These are phyloP conservation scores for Polydrusus tereticollis DNA, from an alignment of 2,888 invertebrate species.

Conservation along the genomic window DNA sequence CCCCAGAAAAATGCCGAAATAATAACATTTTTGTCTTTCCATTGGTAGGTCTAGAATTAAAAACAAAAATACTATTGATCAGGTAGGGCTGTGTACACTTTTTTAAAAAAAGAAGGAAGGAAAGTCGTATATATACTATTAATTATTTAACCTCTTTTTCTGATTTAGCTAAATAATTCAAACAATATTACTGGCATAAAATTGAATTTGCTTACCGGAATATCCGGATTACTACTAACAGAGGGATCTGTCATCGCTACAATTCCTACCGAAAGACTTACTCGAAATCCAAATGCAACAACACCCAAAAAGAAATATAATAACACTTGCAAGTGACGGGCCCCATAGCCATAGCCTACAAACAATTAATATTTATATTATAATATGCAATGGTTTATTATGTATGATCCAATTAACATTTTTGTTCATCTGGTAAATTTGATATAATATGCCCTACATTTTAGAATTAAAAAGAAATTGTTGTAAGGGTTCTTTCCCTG, in stretches of 20 bases:
- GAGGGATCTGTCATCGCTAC: slow-evolving; percentile 78
- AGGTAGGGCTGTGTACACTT: neutral
- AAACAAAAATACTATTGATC: neutral
- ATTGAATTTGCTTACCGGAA: slow-evolving; percentile 64
- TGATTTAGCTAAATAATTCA: too few species aligned
- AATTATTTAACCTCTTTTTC: too few species aligned
- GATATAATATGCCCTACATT: too few species aligned
- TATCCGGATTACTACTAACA: slow-evolving; percentile 61
- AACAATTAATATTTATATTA: slow-evolving; percentile 46
- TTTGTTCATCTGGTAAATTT: too few species aligned
- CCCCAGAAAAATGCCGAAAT: slow-evolving; percentile 87
- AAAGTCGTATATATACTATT: too few species aligned
- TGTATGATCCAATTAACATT: too few species aligned
- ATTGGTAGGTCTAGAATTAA: slow-evolving; percentile 61
- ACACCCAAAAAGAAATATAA: slow-evolving; percentile 73
- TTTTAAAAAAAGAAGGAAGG: too few species aligned
- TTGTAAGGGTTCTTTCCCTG: too few species aligned
- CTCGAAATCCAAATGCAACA: slow-evolving; percentile 74
- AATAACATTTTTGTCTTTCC: slow-evolving; percentile 71
- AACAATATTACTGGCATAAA: neutral
- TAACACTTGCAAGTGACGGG: slow-evolving; percentile 73
- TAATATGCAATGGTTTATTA: too few species aligned
- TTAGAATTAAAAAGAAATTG: too few species aligned
- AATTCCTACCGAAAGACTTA: slow-evolving; percentile 77
- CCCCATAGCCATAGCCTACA: slow-evolving; percentile 70